Evolutionary conservation across 92 coral and sea anemone genomes (phyloP), one percentile per base, ranked within the genome.

Genomic region (Siderastrea radians): DNA sequence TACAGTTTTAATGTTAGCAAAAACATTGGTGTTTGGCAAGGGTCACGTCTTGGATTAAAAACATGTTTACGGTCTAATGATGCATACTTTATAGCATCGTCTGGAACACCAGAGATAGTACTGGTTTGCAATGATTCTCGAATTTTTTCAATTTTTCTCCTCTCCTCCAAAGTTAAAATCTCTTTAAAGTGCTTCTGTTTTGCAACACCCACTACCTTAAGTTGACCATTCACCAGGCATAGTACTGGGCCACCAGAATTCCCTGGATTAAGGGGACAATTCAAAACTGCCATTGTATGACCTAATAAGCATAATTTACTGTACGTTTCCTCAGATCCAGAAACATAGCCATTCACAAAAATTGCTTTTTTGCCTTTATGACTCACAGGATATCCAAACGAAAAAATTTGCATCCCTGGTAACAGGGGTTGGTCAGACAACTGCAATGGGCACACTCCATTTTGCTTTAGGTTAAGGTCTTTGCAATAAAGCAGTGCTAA

Each of bases 201-300:
- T 15, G 74, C 74, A 68, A 80, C 75, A 68, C 75, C 85, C 2
- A 53, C 66, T 11, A 68, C 85, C n/a, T 45, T 80, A 2, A 80
- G 2, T n/a, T 80, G 14, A 10, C 54, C 75, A 1, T 44, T 8
- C 0, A 14, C 14, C 85, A 75, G 53, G 0, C 5, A 1, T 1
- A 80, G 50, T 3, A 80, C 14, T 3, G 85, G 85, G 54, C 85
- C 74, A 2, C 85, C 85, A 26, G 85, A 81, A 51, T 69, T 67
- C 3, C 85, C 85, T 7, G 51, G 45, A 26, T 69, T 81, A 0
- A 68, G 52, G 53, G 85, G n/a, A 5, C 75, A 81, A 9, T 81
- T 69, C 4, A 81, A 0, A 1, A 81, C 85, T 12, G 0, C 16
- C 38, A 68, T 0, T 19, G 17, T 1, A 4, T 14, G 74, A 11